phyloP scores from a whole-genome alignment of 2,113 vertebrate genomes.

The Epinephelus fuscoguttatus region DNA sequence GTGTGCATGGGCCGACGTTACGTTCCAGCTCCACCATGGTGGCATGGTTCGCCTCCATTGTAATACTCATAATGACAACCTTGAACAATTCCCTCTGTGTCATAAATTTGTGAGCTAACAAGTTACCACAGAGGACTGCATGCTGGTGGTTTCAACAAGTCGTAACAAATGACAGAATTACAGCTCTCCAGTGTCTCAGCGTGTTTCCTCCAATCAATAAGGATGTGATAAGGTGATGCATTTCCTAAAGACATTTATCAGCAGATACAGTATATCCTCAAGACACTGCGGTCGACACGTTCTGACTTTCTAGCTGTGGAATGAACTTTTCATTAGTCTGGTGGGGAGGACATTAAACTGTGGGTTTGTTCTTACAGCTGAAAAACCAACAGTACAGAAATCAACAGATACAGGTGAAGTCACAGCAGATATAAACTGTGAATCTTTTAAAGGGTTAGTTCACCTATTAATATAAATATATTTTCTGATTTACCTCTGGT shows the following conservation, averaged over 20 bases:
- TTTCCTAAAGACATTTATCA: slow-evolving; percentile 8
- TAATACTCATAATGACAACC: slow-evolving; percentile 37
- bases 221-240: slow-evolving; percentile 8
- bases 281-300: slow-evolving; percentile 20
- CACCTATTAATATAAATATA: neutral
- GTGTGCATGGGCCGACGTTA: slow-evolving; percentile 2
- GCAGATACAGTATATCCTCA: neutral
- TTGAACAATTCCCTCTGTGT: slow-evolving; percentile 43
- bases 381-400: neutral
- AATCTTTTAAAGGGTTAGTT: neutral
- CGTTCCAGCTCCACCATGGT: neutral
- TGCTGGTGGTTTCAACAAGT: slow-evolving; percentile 52
- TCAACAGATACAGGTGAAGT: too few species aligned
- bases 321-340: neutral
- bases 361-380: neutral
- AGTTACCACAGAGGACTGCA: slow-evolving; percentile 30
- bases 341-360: neutral
- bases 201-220: slow-evolving; percentile 33
- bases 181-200: neutral
- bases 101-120: slow-evolving; percentile 40
- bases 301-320: neutral
- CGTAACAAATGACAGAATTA: slow-evolving; percentile 42
- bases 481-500: neutral
- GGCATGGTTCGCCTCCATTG: slow-evolving; percentile 17
- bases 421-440: neutral